These are phyloP conservation scores for Ylistrum balloti DNA, from an alignment of 1,140 invertebrate genomes.

Conservation along the genomic window DNA sequence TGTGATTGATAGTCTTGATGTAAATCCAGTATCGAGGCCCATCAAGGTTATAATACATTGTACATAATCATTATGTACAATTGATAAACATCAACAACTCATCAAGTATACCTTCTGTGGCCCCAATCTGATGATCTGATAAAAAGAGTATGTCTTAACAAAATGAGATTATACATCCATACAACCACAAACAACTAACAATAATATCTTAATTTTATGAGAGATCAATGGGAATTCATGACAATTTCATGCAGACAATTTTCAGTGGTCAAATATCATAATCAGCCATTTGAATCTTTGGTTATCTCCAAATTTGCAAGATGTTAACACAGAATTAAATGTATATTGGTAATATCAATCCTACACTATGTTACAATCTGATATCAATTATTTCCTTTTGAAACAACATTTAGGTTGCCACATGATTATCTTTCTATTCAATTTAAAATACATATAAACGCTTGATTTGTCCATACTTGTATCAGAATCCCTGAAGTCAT, in stretches of 20 bases:
- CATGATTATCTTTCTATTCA: no score
- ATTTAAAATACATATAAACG: no score
- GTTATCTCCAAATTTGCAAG: neutral
- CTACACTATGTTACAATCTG: no score
- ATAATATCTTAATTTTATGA: neutral
- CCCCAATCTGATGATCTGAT: neutral
- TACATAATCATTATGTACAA: neutral
- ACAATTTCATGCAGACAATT: neutral
- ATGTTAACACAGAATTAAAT: no score
- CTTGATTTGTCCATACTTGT: no score
- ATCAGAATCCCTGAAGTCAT: no score
- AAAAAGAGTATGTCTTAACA: neutral
- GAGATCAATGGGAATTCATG: neutral
- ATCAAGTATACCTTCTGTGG: neutral
- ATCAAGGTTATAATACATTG: neutral
- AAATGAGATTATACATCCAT: conserved; percentile 21
- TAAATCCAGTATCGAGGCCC: neutral
- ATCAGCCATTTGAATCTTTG: neutral
- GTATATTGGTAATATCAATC: no score
- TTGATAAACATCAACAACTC: neutral
- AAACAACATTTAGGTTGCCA: no score
- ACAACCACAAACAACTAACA: neutral
- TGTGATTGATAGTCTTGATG: neutral
- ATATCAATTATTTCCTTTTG: no score
- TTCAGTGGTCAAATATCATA: neutral